Conservation (phyloP, 2,797 vertebrate genomes). For the Leptatherina wallacei region DNA sequence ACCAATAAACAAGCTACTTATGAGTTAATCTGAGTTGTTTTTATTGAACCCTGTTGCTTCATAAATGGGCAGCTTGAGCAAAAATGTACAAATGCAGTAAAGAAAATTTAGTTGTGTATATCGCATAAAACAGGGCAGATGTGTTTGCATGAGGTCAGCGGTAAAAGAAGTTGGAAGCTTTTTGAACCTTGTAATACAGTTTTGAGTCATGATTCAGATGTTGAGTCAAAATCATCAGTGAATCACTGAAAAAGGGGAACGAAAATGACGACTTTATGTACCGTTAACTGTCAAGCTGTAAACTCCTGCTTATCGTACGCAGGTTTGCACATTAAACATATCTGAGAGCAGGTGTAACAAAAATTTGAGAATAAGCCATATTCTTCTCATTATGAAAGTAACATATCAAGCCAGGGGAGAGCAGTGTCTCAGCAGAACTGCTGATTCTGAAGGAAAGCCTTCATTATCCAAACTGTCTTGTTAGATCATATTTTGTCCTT, state of each 20-base stretch:
- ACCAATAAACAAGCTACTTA: slow-evolving; percentile 48
- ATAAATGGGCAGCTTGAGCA: slow-evolving; percentile 17
- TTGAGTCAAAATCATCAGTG: background rate
- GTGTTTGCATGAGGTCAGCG: background rate
- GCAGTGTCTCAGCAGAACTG: slow-evolving; percentile 3
- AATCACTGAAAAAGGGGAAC: slow-evolving; percentile 1
- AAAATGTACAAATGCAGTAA: slow-evolving; percentile 21
- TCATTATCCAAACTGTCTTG: background rate
- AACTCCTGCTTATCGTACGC: background rate
- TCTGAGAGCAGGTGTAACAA: background rate
- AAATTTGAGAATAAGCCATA: background rate
- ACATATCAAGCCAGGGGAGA: background rate
- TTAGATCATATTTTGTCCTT: background rate
- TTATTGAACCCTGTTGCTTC: slow-evolving; percentile 41
- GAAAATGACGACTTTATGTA: background rate
- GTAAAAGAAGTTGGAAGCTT: slow-evolving; percentile 9
- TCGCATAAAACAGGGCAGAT: slow-evolving; percentile 34
- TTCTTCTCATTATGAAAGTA: background rate
- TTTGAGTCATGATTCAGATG: background rate
- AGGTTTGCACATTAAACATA: background rate
- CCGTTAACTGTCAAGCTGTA: background rate
- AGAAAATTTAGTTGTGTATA: slow-evolving; percentile 5
- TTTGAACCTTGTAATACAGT: background rate
- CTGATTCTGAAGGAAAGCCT: background rate
- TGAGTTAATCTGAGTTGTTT: slow-evolving; percentile 48